Evolutionary conservation across 2,888 invertebrate species (phyloP).

Genomic region (Spisula subtruncata): DNA sequence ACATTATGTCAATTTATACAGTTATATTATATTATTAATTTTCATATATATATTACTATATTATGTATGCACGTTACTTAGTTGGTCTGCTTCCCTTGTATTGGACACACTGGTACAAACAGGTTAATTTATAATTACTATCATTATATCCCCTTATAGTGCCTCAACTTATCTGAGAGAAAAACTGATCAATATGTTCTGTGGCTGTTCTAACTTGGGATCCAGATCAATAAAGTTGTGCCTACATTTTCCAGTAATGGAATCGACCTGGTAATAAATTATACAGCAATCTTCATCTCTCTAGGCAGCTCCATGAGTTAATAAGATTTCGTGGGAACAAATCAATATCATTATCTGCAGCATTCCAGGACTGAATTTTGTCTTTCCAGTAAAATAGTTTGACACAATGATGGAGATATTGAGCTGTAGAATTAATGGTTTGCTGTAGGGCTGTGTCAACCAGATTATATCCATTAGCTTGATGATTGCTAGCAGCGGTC

Average conservation of each 20-base stretch:
- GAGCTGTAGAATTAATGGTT: neutral
- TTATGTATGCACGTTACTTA: neutral
- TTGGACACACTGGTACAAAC: neutral
- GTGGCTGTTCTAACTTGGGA: slow-evolving; percentile 9
- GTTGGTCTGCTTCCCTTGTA: neutral
- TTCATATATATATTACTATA: too few species aligned
- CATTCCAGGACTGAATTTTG: slow-evolving; percentile 40
- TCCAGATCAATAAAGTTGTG: slow-evolving; percentile 39
- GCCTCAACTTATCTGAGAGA: slow-evolving; percentile 26
- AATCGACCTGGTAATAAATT: slow-evolving; percentile 44
- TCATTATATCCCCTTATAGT: neutral
- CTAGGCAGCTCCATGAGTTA: slow-evolving; percentile 43
- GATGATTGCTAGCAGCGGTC: neutral
- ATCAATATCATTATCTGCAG: slow-evolving; percentile 33
- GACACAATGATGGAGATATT: slow-evolving; percentile 22
- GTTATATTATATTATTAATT: too few species aligned
- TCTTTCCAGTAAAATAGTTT: slow-evolving; percentile 13
- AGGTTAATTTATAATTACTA: neutral
- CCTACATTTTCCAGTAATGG: slow-evolving; percentile 46
- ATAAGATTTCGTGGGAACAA: slow-evolving; percentile 44
- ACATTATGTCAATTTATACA: too few species aligned
- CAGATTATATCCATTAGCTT: slow-evolving; percentile 21
- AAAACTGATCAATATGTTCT: slow-evolving; percentile 40
- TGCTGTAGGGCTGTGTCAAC: slow-evolving; percentile 8
- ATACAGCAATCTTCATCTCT: slow-evolving; percentile 50